Conservation (phyloP, 1,140 invertebrate genomes). For the Hestina assimilis region DNA sequence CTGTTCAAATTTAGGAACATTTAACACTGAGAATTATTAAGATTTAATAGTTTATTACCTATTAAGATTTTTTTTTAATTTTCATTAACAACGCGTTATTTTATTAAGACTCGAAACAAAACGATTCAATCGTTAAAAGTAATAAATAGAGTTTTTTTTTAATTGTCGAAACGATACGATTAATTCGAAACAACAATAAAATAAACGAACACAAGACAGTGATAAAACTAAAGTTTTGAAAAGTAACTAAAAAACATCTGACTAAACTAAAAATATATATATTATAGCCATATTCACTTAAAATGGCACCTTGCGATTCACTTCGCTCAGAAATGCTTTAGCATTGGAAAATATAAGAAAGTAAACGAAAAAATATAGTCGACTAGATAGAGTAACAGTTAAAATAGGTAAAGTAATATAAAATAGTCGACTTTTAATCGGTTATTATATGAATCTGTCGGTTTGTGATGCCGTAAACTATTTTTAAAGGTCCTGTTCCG, state of each 20-base stretch:
- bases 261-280: conserved; percentile 59
- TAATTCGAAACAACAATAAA: conserved; percentile 43
- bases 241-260: conserved; percentile 58
- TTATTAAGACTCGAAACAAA: conserved; percentile 39
- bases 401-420: conserved; percentile 27
- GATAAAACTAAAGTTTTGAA: conserved; percentile 53
- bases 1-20: conserved; percentile 77
- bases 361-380: conserved; percentile 37
- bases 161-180: conserved; percentile 35
- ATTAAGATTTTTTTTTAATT: conserved; percentile 52
- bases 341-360: conserved; percentile 37
- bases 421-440: conserved; percentile 40
- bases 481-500: conserved; percentile 32
- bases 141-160: conserved; percentile 31
- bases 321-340: conserved; percentile 40
- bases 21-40: conserved; percentile 76
- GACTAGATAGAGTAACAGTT: conserved; percentile 46
- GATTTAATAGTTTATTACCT: conserved; percentile 69
- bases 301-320: conserved; percentile 73
- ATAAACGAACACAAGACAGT: conserved; percentile 67
- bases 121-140: conserved; percentile 41
- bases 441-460: conserved; percentile 31
- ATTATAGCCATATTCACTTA: conserved; percentile 68
- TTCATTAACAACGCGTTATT: conserved; percentile 46
- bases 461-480: conserved; percentile 29